Evolutionary conservation across 2,888 invertebrate genomes (phyloP).

Genomic region (Rhagophthalmus giganteus): DNA sequence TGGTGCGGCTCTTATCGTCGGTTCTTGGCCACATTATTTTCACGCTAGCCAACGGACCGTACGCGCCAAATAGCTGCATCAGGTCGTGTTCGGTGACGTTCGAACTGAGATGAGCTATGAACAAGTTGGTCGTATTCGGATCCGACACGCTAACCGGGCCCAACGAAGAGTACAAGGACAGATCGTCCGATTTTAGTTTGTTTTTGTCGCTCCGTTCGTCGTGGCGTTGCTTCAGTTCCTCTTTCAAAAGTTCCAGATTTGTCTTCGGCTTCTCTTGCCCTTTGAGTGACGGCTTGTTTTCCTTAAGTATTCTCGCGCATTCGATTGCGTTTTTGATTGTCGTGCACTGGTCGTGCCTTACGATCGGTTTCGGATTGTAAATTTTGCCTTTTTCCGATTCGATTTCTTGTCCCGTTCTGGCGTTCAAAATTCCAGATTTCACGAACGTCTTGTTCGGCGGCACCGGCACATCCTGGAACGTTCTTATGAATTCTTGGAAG

Average conservation of each 20-base stretch:
- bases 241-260: slow-evolving; percentile 95
- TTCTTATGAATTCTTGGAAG: slow-evolving; percentile 94
- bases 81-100: slow-evolving; percentile 93
- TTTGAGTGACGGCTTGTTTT: slow-evolving; percentile 61
- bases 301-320: slow-evolving; percentile 65
- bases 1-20: slow-evolving; percentile 86
- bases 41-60: slow-evolving; percentile 96
- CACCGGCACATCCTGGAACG: slow-evolving; percentile 71
- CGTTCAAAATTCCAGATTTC: slow-evolving; percentile 93
- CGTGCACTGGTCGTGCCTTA: slow-evolving; percentile 58
- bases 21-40: slow-evolving; percentile 99
- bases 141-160: slow-evolving; percentile 76
- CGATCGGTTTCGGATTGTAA: slow-evolving; percentile 84
- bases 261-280: slow-evolving; percentile 88
- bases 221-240: slow-evolving; percentile 92
- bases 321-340: slow-evolving; percentile 68
- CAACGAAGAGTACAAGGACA: slow-evolving; percentile 39
- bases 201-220: slow-evolving; percentile 91
- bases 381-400: slow-evolving; percentile 80
- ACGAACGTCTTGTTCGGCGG: slow-evolving; percentile 67
- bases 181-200: slow-evolving; percentile 75
- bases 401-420: slow-evolving; percentile 82
- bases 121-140: slow-evolving; percentile 95
- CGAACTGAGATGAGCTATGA: slow-evolving; percentile 93
- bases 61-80: slow-evolving; percentile 95